Base-by-base conservation (phyloP, 2,888 invertebrate genomes). In the Zeuzera pyrina region DNA sequence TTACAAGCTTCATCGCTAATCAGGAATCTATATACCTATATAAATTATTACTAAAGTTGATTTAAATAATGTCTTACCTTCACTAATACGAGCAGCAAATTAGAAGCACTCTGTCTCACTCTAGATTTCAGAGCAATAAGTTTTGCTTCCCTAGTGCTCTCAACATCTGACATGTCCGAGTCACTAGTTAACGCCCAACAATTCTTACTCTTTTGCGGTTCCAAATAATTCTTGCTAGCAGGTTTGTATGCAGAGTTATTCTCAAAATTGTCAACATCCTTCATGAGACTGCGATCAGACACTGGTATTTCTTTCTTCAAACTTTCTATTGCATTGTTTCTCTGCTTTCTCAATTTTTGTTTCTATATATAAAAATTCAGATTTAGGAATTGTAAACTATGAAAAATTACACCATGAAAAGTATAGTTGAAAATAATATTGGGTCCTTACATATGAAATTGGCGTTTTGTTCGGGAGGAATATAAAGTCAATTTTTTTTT, bases 111-210 rank as follows among this genome's bases (percentile, higher is more conserved):
- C 47, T 90, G 86, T 27, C 93, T 83, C 2, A 92, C 86, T 68
- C 88, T 87, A 8, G 88, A 85, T 50, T 86, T 85, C 21, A 84
- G 57, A 5, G 78, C 73, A 35, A 76, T 59, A 15, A 83, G 45
- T 46, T 78, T 83, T n/a, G 77, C 77, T 37, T 85, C 84, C 27
- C 76, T 71, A 12, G 73, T 81, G 33, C 67, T 78, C 52, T 89
- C 89, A 0, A 85, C 68, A 59, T 90, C 89, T 0, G 89, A 89
- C 63, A 87, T 84, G 54, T 90, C 90, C 0, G 90, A 90, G 49
- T 91, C 90, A 46, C 89, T 89, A 0, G 88, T 88, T 46, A 84
- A 52, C 0, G 74, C 49, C 71, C 70, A 76, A 26, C 46, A 49
- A 13, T 61, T 61, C 31, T 62, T 71, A 6, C 50, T 49, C 34